phyloP scores from a whole-genome alignment of 2,797 vertebrate species.

The Alosa sapidissima region DNA sequence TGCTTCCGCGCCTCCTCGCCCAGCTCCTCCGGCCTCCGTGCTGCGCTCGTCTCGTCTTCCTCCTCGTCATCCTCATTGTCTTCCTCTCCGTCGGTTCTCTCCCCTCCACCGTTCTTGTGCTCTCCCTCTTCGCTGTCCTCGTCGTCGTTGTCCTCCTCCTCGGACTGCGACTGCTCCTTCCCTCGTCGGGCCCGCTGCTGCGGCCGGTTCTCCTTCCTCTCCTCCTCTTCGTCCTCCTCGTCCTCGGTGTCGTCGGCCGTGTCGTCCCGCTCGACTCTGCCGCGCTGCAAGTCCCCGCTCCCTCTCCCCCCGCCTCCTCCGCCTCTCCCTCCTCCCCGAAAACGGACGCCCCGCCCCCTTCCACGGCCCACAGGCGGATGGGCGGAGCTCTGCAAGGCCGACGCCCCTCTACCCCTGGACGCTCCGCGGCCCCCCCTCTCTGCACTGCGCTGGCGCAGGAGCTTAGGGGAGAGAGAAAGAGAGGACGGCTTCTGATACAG shows the following conservation, averaged over 20 bases:
- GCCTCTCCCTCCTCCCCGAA: constrained; percentile 67
- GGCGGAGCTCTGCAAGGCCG: constrained; percentile 26
- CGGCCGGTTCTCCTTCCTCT: constrained; percentile 67
- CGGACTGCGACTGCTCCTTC: constrained; percentile 4
- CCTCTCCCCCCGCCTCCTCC: constrained; percentile 49
- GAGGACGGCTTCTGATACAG: constrained; percentile 65
- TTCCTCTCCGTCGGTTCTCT: constrained; percentile 27
- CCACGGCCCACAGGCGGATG: constrained; percentile 52
- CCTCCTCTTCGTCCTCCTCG: constrained; percentile 55
- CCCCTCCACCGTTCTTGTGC: constrained; percentile 58
- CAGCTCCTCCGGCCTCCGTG: constrained; percentile 77
- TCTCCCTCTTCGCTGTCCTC: constrained; percentile 51
- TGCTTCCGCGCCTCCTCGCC: constrained; percentile 66
- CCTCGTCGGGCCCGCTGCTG: constrained; percentile 42
- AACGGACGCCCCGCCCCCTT: constrained; percentile 69
- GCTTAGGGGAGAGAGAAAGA: constrained; percentile 67
- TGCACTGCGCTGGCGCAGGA: constrained; percentile 64
- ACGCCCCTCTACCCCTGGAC: constrained; percentile 62
- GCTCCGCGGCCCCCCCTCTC: constrained; percentile 54
- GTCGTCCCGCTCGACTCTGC: constrained; percentile 48
- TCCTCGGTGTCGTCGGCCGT: constrained; percentile 62
- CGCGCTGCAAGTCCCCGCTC: constrained; percentile 12
- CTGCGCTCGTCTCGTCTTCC: constrained; percentile 73
- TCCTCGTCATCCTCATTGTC: constrained; percentile 60
- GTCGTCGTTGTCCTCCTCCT: constrained; percentile 52